Evolutionary conservation across 2,113 vertebrate species (phyloP), one percentile per base, ranked within the genome.

Genomic region (Megaceryle torquata): DNA sequence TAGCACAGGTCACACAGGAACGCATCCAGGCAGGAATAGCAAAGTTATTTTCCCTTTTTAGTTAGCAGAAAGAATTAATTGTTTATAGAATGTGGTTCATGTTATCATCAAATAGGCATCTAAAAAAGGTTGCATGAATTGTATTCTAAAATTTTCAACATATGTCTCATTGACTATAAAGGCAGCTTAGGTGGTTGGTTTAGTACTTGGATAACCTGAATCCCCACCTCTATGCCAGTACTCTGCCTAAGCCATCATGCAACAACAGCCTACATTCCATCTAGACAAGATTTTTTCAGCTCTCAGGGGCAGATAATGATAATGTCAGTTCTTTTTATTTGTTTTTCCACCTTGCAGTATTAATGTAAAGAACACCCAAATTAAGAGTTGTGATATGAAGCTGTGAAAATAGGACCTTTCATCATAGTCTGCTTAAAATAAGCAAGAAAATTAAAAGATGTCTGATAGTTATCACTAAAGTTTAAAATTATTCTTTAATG

Each of bases 261-360:
- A 51, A 29, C 57, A 72, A 7, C 21, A 75, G 16, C 8, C 24
- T 31, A 43, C 41, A 54, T 83, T 89, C 41, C 46, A 74, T 25
- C 22, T 53, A 24, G 61, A 8, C 6, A 29, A 31, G 26, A 5
- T 67, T 64, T 77, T 59, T 64, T 25, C 64, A 69, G 56, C 24
- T 44, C 25, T 57, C n/a, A 50, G 20, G 80, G 26, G 24, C 80
- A 39, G 12, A 77, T 11, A 50, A 11, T 29, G 48, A 43, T 48
- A 44, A 6, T 54, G 11, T 44, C 0, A 0, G 15, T 20, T 7
- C 1, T 43, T 57, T 75, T 37, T 28, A 3, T 3, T 56, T 75
- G 10, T 57, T 89, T 91, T 93, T 54, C 16, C 8, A 6, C 11
- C 25, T 82, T 61, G 10, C n/a, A 46, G 1, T 51, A 26, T 61